Conservation (phyloP, 35 echinoderm and acorn worm species). For the Chiridota heheva region DNA sequence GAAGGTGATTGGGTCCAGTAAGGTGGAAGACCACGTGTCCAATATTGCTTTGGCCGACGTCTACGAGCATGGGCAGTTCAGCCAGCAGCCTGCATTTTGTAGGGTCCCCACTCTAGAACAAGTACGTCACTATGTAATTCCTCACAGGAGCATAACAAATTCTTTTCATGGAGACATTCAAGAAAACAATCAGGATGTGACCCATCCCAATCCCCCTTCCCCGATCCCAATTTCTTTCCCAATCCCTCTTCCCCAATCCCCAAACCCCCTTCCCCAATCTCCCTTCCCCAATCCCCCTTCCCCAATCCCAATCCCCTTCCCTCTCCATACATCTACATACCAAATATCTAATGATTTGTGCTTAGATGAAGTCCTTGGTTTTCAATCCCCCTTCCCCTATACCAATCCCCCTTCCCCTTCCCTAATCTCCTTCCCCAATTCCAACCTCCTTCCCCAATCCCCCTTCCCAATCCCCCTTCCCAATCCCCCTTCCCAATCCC, state of each 20-base stretch:
- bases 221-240: background rate
- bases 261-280: background rate
- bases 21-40: conserved; percentile 77
- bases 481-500: no score
- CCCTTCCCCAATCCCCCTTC: background rate
- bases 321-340: no score
- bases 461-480: no score
- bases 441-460: no score
- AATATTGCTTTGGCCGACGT: conserved; percentile 67
- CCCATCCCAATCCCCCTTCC: background rate
- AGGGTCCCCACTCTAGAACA: conserved; percentile 63
- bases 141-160: background rate
- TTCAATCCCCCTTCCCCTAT: no score
- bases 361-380: no score
- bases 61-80: conserved; percentile 59
- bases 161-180: background rate
- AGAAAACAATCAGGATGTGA: background rate
- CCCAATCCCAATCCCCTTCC: background rate
- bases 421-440: no score
- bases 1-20: conserved; percentile 70
- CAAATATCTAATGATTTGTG: no score
- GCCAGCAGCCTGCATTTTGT: conserved; percentile 83
- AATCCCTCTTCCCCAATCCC: background rate
- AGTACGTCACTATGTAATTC: conserved; percentile 18
- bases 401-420: no score